Percentiles rank a stretch among this genome's conserved stretches.
phyloP scores from a whole-genome alignment of 2,888 invertebrate species.

The Drosophila ustulata region DNA sequence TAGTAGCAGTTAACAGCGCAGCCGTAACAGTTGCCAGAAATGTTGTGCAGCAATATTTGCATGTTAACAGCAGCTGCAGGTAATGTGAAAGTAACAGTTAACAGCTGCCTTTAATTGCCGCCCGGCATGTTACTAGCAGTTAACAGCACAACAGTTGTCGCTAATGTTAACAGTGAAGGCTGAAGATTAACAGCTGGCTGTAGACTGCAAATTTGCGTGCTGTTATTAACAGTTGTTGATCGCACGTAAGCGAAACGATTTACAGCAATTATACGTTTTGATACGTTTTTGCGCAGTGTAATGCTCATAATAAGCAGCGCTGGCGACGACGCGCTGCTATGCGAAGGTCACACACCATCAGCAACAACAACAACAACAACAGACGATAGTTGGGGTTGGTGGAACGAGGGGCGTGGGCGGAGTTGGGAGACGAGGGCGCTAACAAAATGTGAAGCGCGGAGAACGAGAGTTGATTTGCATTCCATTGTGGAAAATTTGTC shows the following conservation, averaged over 20 bases:
- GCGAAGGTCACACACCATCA: conserved; percentile 69
- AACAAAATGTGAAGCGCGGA: conserved; percentile 22
- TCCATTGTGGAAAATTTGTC: conserved; percentile 48
- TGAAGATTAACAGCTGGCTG: neutral
- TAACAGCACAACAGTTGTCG: neutral
- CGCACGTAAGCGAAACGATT: neutral
- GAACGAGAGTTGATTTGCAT: conserved; percentile 46
- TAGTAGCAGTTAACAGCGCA: neutral
- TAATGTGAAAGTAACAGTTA: neutral
- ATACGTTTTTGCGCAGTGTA: conserved; percentile 37
- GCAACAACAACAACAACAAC: conserved; percentile 28
- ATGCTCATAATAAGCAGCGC: conserved; percentile 63
- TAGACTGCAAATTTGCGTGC: too few species aligned
- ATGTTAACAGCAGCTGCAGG: too few species aligned
- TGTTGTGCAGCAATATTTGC: too few species aligned
- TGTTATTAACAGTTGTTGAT: neutral
- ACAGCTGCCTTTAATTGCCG: too few species aligned
- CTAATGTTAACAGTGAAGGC: neutral
- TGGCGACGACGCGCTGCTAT: conserved; percentile 74
- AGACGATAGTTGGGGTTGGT: conserved; percentile 29
- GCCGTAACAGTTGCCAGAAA: neutral
- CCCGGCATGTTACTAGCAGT: neutral
- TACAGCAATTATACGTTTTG: neutral
- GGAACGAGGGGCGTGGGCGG: conserved; percentile 42
- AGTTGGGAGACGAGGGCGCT: conserved; percentile 45